These are phyloP conservation scores for Vannuccia rotundouncinata DNA, from an alignment of 2,888 invertebrate species.

Conservation along the genomic window DNA sequence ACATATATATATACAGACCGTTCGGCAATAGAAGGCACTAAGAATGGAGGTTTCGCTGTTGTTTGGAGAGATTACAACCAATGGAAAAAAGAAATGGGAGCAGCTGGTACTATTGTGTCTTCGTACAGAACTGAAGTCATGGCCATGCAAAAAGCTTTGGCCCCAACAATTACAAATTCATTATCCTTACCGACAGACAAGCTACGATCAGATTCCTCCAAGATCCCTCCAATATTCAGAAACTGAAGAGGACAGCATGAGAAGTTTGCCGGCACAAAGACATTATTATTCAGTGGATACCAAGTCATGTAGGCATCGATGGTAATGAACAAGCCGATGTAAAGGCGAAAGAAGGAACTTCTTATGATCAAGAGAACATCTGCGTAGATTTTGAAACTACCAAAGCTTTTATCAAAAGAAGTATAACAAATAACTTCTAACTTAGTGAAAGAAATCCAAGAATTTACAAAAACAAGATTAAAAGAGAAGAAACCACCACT, in stretches of 20 bases:
- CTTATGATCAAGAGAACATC: background rate
- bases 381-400: background rate
- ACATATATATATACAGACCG: background rate
- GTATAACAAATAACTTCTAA: background rate
- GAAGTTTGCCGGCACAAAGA: background rate
- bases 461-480: background rate
- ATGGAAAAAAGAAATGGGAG: background rate
- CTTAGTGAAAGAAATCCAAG: background rate
- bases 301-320: background rate
- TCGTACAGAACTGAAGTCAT: background rate
- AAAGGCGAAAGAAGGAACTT: background rate
- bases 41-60: background rate
- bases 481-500: background rate
- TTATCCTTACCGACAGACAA: background rate
- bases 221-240: background rate
- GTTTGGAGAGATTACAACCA: background rate
- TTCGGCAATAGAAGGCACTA: slow-evolving; percentile 1
- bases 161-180: background rate
- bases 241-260: background rate
- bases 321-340: background rate
- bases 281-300: background rate
- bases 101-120: background rate
- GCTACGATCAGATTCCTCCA: background rate
- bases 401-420: background rate
- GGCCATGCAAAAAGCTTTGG: background rate